Base-by-base conservation (phyloP, 2,113 vertebrate species). In the Addax nasomaculatus region DNA sequence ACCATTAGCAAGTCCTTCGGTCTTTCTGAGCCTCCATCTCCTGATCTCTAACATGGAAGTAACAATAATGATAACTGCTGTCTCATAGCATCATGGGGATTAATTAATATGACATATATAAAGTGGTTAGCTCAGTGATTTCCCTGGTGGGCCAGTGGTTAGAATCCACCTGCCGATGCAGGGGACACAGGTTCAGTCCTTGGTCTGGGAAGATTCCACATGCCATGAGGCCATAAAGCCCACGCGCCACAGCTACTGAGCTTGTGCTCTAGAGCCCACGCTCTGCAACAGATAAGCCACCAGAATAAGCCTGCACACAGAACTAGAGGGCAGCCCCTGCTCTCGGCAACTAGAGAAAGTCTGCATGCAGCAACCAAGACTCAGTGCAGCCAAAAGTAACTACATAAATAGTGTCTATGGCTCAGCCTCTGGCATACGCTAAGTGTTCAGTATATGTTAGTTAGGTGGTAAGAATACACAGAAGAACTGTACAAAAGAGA, bases 191-290 rank as follows among this genome's bases (percentile, higher is more conserved):
- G 39, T 43, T 76, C 70, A 15, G 23, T 43, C 12, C 70, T 12
- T 76, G 70, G 23, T 76, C 39, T 43, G 70, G 70, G 39, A 43
- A 43, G 12, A 43, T 27, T 27, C 19, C 67, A 70, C 67, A 23
- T 23, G n/a, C 19, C 0, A 0, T 39, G n/a, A 23, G 67, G 19
- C n/a, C 11, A 6, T 39, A 70, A 70, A 70, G n/a, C 67, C 19
- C n/a, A 70, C 6, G 11, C 0, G 1, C 67, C 70, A 43, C 36
- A 27, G 25, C 19, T 43, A 25, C 23, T 13, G 36, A 43, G 70
- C 11, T 7, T 27, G 70, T 0, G 0, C 36, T 76, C 36, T 14
- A 27, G 36, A 43, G 23, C 39, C 23, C 12, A 43, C 0, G 1
- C 70, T 43, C 70, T 43, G 23, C 36, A 76, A 27, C 39, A 43